Evolutionary conservation across 2,888 invertebrate species (phyloP), one percentile per base, ranked within the genome.

Genomic region (Achlya flavicornis): DNA sequence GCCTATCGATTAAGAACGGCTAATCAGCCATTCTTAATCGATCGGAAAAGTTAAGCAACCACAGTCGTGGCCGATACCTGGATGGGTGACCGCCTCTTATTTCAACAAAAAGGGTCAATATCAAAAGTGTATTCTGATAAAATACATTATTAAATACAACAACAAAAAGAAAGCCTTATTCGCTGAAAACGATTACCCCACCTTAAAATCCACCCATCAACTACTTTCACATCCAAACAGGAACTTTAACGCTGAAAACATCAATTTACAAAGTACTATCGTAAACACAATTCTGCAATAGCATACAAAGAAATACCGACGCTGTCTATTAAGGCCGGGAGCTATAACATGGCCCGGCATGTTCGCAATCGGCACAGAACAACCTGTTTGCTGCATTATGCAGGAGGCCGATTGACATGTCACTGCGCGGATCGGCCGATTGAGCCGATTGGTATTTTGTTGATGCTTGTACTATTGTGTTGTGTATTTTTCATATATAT

Each of bases 341-440:
- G 57, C 72, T 68, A 62, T 57, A 57, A 72, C 74, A 57, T 63
- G 72, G 66, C 62, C 63, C 61, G 61, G 63, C 69, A 66, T 62
- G 48, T 38, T 38, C 38, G 16, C 62, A 57, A 62, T 41, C 53
- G 53, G 63, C 69, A 74, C 63, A 62, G 66, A 19, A 61, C 68
- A 65, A 65, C 61, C 62, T 66, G 63, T 62, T 19, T 62, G 65
- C 66, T 79, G 72, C 79, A 79, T 78, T 75, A 79, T 81, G 76
- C 77, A 76, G 64, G 61, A 62, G 67, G 41, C 63, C 78, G 81
- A 84, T 85, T 84, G 84, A 84, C 81, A 83, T 81, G 84, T 85
- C 83, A 84, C 66, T 65, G 69, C 73, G 76, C 76, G 76, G 80
- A 81, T 79, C 69, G 43, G 61, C 41, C 68, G 77, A 79, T 80